Evolutionary conservation across 2,113 vertebrate species (phyloP).

Genomic region (Ictalurus punctatus): DNA sequence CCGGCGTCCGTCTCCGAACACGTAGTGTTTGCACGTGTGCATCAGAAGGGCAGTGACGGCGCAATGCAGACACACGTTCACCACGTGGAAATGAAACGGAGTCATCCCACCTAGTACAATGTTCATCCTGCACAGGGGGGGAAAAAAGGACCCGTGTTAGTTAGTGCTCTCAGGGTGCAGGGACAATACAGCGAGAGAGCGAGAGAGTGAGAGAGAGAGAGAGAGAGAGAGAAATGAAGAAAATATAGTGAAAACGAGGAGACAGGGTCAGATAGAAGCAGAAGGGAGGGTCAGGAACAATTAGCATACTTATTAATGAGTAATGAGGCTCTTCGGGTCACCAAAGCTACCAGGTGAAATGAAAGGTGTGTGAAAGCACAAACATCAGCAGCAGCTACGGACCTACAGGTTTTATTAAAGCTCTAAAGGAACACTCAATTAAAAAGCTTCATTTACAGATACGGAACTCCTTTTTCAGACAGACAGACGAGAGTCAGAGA

Average conservation of each 20-base stretch:
- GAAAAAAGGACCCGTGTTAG: conserved; percentile 44
- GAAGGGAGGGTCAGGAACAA: neutral
- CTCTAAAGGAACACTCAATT: neutral
- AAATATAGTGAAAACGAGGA: neutral
- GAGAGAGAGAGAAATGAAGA: neutral
- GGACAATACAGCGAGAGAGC: neutral
- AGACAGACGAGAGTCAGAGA: neutral
- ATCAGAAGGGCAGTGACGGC: conserved; percentile 85
- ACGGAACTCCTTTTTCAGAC: neutral
- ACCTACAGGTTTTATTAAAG: neutral
- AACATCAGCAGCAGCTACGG: neutral
- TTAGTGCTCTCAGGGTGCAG: conserved; percentile 22
- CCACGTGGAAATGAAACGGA: conserved; percentile 87
- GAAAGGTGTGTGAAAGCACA: neutral
- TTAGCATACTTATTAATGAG: neutral
- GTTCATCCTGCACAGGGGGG: conserved; percentile 79
- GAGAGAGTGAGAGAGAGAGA: neutral
- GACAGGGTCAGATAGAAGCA: neutral
- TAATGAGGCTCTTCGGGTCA: neutral
- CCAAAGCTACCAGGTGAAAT: no score
- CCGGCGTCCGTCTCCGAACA: conserved; percentile 78
- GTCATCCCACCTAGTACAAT: conserved; percentile 85
- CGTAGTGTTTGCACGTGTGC: conserved; percentile 81
- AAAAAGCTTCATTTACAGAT: neutral
- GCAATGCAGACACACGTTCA: conserved; percentile 88